phyloP scores from a whole-genome alignment of 1,140 invertebrate genomes.

The Platyscapa corneri region DNA sequence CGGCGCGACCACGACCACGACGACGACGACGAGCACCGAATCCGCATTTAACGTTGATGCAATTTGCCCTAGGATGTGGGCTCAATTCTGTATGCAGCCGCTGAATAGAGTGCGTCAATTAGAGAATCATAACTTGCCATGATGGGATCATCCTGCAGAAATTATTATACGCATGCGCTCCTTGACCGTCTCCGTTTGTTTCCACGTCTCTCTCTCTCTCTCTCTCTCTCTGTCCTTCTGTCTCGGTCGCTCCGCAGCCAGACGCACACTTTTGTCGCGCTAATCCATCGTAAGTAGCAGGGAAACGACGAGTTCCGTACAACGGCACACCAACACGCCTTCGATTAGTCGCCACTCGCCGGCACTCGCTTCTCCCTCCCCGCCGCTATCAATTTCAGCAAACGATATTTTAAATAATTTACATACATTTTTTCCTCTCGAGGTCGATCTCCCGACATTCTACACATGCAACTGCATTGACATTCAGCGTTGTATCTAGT shows the following conservation, averaged over 20 bases:
- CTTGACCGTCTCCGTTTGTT: background rate
- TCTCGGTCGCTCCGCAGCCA: background rate
- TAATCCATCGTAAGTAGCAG: conserved; percentile 2
- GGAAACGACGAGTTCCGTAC: background rate
- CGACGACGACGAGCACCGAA: conserved; percentile 60
- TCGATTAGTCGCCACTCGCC: background rate
- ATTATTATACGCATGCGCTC: conserved; percentile 55
- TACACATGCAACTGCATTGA: conserved; percentile 11
- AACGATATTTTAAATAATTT: conserved; percentile 31
- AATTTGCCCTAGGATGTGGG: conserved; percentile 71
- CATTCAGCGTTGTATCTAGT: conserved; percentile 35
- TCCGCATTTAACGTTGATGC: conserved; percentile 72
- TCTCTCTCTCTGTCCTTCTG: background rate
- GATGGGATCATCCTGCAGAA: conserved; percentile 66
- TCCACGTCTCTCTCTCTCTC: background rate
- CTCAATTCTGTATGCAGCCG: conserved; percentile 68
- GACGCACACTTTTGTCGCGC: background rate
- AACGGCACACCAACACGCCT: background rate
- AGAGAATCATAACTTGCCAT: conserved; percentile 72
- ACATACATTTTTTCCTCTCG: background rate
- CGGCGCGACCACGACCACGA: too few species aligned
- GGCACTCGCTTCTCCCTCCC: background rate
- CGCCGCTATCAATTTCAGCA: conserved; percentile 6
- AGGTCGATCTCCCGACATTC: background rate
- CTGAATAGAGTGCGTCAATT: conserved; percentile 72